Evolutionary conservation across 23 tunicate genomes (phyloP).

Genomic region (Halocynthia roretzi): DNA sequence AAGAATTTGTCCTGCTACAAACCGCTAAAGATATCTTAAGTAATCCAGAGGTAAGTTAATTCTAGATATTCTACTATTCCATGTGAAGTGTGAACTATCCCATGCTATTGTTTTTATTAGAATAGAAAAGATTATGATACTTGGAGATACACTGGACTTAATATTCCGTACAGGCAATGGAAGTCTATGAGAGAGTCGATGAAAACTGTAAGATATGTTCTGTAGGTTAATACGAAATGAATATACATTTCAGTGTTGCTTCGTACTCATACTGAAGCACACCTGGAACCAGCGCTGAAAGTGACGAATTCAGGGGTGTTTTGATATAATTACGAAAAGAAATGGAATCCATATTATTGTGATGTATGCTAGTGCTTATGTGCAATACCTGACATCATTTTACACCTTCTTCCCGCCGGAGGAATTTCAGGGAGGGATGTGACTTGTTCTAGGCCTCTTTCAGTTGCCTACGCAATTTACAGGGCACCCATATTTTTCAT

Average conservation of each 20-base stretch:
- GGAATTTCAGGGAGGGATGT: too few species aligned
- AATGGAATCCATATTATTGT: too few species aligned
- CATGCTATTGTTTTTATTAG: conserved; percentile 10
- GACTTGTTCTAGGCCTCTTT: too few species aligned
- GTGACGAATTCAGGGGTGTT: too few species aligned
- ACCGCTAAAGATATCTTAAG: conserved; percentile 46
- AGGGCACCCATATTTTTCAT: too few species aligned
- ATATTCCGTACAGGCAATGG: conserved; percentile 36
- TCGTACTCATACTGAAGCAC: too few species aligned
- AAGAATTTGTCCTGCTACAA: conserved; percentile 35
- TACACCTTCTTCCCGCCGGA: too few species aligned
- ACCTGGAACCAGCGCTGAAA: too few species aligned
- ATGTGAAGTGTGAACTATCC: neutral
- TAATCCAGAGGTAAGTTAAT: conserved; percentile 25
- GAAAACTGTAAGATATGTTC: conserved; percentile 28
- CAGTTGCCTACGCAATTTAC: too few species aligned
- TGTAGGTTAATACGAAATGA: neutral
- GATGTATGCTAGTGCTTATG: too few species aligned
- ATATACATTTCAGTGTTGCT: neutral
- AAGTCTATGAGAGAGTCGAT: conserved; percentile 32
- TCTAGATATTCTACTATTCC: neutral
- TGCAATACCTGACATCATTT: too few species aligned
- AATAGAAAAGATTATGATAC: conserved; percentile 36
- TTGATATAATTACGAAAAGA: too few species aligned
- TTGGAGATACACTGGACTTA: conserved; percentile 38